A percentile compares a stretch with the other conserved stretches of the same genome.
These are phyloP conservation scores for Amphipyra tragopoginis DNA, from an alignment of 2,888 invertebrate species.

Conservation along the genomic window DNA sequence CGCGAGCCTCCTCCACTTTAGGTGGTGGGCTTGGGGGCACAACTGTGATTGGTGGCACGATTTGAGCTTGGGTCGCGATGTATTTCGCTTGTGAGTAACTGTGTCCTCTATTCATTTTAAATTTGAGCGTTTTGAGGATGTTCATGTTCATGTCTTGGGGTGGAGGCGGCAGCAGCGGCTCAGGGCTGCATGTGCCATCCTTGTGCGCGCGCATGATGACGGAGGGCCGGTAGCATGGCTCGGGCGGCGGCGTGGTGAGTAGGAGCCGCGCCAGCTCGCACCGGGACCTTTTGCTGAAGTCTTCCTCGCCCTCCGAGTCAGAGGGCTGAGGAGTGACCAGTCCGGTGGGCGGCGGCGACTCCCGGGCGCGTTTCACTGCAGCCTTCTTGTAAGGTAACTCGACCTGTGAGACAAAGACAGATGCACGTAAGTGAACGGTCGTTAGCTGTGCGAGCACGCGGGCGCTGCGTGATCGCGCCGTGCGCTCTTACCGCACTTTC, in stretches of 20 bases:
- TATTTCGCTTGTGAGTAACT: conserved; percentile 91
- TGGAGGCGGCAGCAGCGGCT: conserved; percentile 78
- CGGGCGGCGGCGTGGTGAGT: conserved; percentile 90
- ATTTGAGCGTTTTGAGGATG: conserved; percentile 92
- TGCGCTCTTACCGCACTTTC: conserved; percentile 77
- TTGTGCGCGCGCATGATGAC: conserved; percentile 96
- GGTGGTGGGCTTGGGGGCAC: conserved; percentile 60
- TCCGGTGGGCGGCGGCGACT: conserved; percentile 76
- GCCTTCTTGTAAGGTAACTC: conserved; percentile 84
- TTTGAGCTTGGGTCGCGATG: conserved; percentile 81
- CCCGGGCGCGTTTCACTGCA: conserved; percentile 77
- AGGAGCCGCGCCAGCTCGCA: conserved; percentile 89
- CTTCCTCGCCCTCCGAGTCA: conserved; percentile 94
- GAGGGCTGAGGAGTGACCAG: conserved; percentile 95
- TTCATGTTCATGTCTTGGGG: conserved; percentile 89
- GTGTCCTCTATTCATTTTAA: conserved; percentile 92
- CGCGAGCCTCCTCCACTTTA: conserved; percentile 70
- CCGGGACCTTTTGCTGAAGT: conserved; percentile 80
- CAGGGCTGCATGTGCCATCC: conserved; percentile 93
- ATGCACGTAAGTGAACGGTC: conserved; percentile 83
- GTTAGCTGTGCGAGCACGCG: conserved; percentile 77
- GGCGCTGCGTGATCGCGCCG: conserved; percentile 81
- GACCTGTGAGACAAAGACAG: conserved; percentile 85
- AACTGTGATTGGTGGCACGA: conserved; percentile 59
- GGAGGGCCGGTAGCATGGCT: conserved; percentile 89